Percentiles rank a stretch among this genome's conserved stretches.
Evolutionary conservation across 2,888 invertebrate species (phyloP).

Genomic region (Polymixis lichenea): DNA sequence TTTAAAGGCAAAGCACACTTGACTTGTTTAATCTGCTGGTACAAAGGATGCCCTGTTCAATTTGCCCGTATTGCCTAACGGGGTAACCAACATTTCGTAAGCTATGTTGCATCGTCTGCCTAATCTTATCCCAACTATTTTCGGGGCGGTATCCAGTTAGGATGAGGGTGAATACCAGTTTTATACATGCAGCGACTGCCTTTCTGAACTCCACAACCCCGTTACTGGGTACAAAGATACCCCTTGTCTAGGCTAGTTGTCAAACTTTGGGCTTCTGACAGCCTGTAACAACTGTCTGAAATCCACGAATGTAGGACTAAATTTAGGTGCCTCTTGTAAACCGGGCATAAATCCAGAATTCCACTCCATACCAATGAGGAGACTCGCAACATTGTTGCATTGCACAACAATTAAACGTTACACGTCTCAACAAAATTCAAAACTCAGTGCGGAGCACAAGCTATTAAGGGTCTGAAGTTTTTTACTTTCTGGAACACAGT

Average conservation of each 20-base stretch:
- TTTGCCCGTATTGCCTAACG: neutral
- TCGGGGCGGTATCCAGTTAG: neutral
- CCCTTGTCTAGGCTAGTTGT: neutral
- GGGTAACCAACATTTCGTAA: neutral
- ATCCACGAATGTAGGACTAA: neutral
- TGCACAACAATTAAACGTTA: too few relatives aligned
- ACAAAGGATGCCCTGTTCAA: conserved; percentile 15
- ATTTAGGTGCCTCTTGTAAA: too few relatives aligned
- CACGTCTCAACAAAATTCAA: neutral
- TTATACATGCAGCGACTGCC: neutral
- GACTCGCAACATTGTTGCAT: too few relatives aligned
- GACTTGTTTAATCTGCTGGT: conserved; percentile 5
- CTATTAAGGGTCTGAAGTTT: neutral
- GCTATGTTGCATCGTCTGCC: neutral
- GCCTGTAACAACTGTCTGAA: neutral
- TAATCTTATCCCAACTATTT: neutral
- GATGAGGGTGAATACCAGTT: neutral
- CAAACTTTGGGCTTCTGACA: neutral
- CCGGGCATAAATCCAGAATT: too few relatives aligned
- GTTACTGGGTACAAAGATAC: neutral
- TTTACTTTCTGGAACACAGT: neutral
- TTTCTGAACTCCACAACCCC: neutral
- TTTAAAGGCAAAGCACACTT: neutral
- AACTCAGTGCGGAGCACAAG: neutral
- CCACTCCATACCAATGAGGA: too few relatives aligned